Evolutionary conservation across 2,888 invertebrate genomes (phyloP).

Genomic region (Didymodactylos carnosus): DNA sequence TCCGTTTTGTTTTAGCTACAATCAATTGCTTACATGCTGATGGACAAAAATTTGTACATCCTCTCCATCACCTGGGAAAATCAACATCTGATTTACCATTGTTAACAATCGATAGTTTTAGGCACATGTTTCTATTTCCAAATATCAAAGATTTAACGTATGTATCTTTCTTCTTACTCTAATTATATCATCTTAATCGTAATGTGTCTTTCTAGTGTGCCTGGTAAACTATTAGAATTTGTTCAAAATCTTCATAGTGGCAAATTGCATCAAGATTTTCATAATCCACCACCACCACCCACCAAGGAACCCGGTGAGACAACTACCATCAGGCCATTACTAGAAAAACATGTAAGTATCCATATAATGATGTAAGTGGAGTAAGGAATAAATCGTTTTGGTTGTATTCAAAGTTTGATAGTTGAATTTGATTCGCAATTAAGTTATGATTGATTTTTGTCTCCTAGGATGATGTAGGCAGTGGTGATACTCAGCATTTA

Average conservation of each 20-base stretch:
- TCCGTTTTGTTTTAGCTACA: constrained; percentile 44
- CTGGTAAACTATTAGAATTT: constrained; percentile 66
- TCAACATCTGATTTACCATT: constrained; percentile 67
- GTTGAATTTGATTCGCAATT: too few species aligned
- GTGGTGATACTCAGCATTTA: not conserved
- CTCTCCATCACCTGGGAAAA: constrained; percentile 88
- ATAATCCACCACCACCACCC: constrained; percentile 65
- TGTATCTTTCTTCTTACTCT: not conserved
- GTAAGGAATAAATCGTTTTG: too few species aligned
- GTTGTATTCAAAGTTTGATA: too few species aligned
- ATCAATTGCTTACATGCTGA: constrained; percentile 95
- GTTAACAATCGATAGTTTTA: constrained; percentile 91
- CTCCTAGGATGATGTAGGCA: not conserved
- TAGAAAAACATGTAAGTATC: too few species aligned
- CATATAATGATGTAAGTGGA: too few species aligned
- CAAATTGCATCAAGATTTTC: constrained; percentile 90
- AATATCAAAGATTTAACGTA: constrained; percentile 20
- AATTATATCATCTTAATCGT: not conserved
- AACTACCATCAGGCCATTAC: not conserved
- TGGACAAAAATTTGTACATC: constrained; percentile 85
- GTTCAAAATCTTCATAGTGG: constrained; percentile 78
- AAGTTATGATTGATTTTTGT: not conserved
- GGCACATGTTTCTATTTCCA: constrained; percentile 93
- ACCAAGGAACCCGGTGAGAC: not conserved
- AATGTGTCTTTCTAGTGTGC: constrained; percentile 33